Percentiles rank a stretch among this genome's conserved stretches.
These are phyloP conservation scores for Amiota minor DNA, from an alignment of 2,888 invertebrate species.

Conservation along the genomic window DNA sequence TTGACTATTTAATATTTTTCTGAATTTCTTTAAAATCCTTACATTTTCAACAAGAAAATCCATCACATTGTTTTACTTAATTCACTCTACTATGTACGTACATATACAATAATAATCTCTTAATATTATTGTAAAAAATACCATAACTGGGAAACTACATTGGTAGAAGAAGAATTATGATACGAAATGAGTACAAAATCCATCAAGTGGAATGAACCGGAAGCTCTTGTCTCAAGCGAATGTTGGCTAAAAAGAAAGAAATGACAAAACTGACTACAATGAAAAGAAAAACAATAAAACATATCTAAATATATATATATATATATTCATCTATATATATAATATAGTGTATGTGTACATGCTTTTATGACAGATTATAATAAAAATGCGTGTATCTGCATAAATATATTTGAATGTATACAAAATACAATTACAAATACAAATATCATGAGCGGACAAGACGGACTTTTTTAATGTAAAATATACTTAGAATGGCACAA, in stretches of 20 bases:
- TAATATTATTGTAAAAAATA: not conserved
- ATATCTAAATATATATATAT: too few species aligned
- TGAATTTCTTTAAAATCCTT: too few species aligned
- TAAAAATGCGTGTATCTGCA: conserved; percentile 32
- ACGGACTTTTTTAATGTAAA: not conserved
- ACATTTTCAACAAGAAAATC: too few species aligned
- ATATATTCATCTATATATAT: too few species aligned
- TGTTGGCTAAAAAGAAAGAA: conserved; percentile 12
- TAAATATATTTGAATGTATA: too few species aligned
- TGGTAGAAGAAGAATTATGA: not conserved
- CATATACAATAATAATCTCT: not conserved
- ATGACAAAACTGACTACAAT: not conserved
- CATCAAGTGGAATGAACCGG: conserved; percentile 22
- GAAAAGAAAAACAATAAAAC: not conserved
- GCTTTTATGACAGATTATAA: conserved; percentile 22
- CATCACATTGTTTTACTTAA: too few species aligned
- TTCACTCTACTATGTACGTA: too few species aligned
- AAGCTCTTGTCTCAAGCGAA: conserved; percentile 26
- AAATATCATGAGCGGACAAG: not conserved
- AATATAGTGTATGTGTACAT: too few species aligned
- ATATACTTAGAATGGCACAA: conserved; percentile 16
- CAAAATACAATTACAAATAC: conserved; percentile 8
- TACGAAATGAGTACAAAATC: not conserved
- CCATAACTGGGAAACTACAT: not conserved
- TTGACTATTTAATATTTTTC: too few species aligned